Evolutionary conservation across 2,113 vertebrate genomes (phyloP), one percentile per base, ranked within the genome.

Genomic region (Dolichotis patagonum): DNA sequence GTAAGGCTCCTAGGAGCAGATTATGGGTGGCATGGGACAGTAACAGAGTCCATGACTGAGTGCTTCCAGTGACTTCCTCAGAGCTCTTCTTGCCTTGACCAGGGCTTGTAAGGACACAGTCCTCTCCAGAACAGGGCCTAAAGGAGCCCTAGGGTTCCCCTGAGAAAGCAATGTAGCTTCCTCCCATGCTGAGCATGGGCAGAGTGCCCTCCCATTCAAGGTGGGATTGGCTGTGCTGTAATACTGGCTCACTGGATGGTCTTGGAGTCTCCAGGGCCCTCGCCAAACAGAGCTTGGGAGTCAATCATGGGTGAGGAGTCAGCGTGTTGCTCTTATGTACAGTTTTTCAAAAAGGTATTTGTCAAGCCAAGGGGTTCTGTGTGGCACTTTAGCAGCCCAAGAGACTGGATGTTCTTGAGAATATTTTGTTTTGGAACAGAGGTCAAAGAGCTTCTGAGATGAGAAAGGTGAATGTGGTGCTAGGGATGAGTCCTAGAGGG

Each of bases 1-100:
- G 99, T 99, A 99, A 99, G 99, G 83, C 5, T 86, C 73, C 0
- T 13, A n/a, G 80, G 60, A 4, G 80, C 0, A 43, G 69, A 26
- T 0, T 0, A 1, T 5, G 62, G 75, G 93, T 28, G 75, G 90
- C 0, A 5, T 11, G 54, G 92, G 69, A 56, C 52, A 19, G 30
- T 49, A 13, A 26, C 52, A 30, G 63, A 19, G 30, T 24, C 46
- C 16, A 0, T 28, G 26, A 43, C 43, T 8, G 54, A 46, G 13
- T 9, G 46, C 30, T 58, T 88, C 75, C 3, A 0, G 69, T 32
- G 86, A 22, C 43, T 65, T 54, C 83, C n/a, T 6, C 17, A 3
- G 78, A 43, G 77, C 62, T 56, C 38, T 43, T 12, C 60, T 14
- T 13, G 54, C 38, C n/a, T 38, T 11, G 67, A 49, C 43, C 4